phyloP scores from a whole-genome alignment of 2,888 invertebrate genomes.

The Plebejus argus region DNA sequence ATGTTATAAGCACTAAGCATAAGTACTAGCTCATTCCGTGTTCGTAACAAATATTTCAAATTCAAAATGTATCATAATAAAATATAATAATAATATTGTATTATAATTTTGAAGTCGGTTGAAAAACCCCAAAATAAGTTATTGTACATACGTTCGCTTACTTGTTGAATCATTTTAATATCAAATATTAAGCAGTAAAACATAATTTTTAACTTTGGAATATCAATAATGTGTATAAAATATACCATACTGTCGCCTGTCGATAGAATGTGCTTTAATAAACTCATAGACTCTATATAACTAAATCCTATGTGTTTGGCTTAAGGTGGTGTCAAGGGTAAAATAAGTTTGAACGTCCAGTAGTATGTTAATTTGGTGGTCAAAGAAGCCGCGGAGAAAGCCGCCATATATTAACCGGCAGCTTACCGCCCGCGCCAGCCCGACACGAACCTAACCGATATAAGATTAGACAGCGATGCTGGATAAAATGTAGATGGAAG shows the following conservation, averaged over 20 bases:
- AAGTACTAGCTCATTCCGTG: no score
- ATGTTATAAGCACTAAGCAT: no score
- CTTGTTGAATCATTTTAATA: background rate
- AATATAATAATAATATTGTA: no score
- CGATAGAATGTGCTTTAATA: background rate
- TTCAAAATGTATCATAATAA: no score
- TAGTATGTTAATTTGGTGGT: conserved; percentile 9
- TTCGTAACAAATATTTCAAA: no score
- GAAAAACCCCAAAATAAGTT: no score
- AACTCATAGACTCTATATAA: background rate
- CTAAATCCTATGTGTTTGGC: background rate
- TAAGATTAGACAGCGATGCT: conserved; percentile 34
- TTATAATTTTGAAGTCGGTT: no score
- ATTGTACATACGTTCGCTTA: background rate
- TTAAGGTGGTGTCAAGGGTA: background rate
- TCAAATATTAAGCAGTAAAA: background rate
- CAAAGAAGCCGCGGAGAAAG: conserved; percentile 31
- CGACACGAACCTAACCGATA: conserved; percentile 33
- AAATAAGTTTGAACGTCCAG: background rate
- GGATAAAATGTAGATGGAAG: background rate
- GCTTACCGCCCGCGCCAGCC: conserved; percentile 5
- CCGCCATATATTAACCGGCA: conserved; percentile 20
- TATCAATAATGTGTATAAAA: background rate
- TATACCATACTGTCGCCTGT: background rate
- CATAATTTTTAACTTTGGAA: background rate